These are phyloP conservation scores for Silurus glanis DNA, from an alignment of 2,113 vertebrate species.

Conservation along the genomic window DNA sequence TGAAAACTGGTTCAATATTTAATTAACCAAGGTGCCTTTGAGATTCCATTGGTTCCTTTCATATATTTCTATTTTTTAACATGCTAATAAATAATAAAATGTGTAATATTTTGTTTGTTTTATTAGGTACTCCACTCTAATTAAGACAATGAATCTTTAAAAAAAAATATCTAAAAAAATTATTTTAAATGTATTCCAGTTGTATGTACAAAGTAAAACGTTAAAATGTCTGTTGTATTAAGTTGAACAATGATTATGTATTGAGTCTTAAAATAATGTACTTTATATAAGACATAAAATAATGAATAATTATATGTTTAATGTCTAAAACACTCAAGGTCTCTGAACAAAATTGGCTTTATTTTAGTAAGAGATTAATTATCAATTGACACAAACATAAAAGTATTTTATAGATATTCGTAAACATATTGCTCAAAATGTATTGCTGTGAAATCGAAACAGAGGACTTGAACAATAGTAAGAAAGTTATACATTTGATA, in stretches of 20 bases:
- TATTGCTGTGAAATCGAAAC: not conserved
- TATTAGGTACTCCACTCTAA: not conserved
- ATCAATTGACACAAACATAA: not conserved
- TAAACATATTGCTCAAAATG: not conserved
- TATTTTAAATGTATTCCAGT: not conserved
- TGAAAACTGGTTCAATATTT: slow-evolving; percentile 8
- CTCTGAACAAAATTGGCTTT: not conserved
- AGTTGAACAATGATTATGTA: not conserved
- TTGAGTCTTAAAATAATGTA: not conserved
- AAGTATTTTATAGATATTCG: not conserved
- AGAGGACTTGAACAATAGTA: not conserved
- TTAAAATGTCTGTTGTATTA: not conserved
- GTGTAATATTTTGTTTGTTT: not conserved
- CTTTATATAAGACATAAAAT: not conserved
- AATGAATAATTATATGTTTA: not conserved
- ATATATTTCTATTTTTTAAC: not conserved
- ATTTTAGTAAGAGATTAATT: not conserved
- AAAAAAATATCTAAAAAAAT: not conserved
- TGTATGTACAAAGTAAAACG: not conserved
- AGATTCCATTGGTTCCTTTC: not conserved
- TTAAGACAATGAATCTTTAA: not conserved
- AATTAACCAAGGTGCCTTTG: not conserved
- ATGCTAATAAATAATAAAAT: not conserved
- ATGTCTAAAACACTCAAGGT: not conserved
- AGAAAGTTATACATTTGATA: not conserved